phyloP scores from a whole-genome alignment of 2,797 vertebrate species.

The Amblyopsis hoosieri region DNA sequence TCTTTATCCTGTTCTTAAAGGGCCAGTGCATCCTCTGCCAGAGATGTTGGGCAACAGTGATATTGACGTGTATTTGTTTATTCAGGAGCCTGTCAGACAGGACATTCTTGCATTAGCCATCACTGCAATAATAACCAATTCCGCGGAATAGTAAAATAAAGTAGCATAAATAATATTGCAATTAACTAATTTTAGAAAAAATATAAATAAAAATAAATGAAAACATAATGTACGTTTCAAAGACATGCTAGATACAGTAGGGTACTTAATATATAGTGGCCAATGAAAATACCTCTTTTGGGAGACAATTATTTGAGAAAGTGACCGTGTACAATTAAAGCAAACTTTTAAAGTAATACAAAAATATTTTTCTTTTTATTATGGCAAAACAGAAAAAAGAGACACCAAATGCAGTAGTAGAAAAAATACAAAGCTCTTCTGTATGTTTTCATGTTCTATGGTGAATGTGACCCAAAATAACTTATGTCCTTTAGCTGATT shows the following conservation, averaged over 20 bases:
- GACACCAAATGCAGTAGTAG: constrained; percentile 86
- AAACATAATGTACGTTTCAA: too few species aligned
- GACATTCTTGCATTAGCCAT: not conserved
- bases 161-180: not conserved
- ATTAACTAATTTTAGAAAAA: not conserved
- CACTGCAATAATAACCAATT: too few species aligned
- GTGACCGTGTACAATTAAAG: constrained; percentile 16
- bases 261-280: too few species aligned
- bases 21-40: constrained; percentile 41
- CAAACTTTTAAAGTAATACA: constrained; percentile 84
- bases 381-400: constrained; percentile 88
- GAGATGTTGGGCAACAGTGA: not conserved
- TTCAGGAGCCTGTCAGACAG: not conserved
- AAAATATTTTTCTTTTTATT: constrained; percentile 95
- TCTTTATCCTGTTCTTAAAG: constrained; percentile 65
- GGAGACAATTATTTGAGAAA: not conserved
- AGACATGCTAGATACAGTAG: too few species aligned
- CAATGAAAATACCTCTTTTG: constrained; percentile 3
- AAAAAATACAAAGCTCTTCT: constrained; percentile 95
- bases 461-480: constrained; percentile 41
- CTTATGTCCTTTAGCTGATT: constrained; percentile 73
- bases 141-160: too few species aligned
- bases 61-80: not conserved
- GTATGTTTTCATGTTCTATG: constrained; percentile 65
- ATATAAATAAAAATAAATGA: too few species aligned